Evolutionary conservation across 2,888 invertebrate species (phyloP), one percentile per base, ranked within the genome.

Genomic region (Troides oblongomaculatus): DNA sequence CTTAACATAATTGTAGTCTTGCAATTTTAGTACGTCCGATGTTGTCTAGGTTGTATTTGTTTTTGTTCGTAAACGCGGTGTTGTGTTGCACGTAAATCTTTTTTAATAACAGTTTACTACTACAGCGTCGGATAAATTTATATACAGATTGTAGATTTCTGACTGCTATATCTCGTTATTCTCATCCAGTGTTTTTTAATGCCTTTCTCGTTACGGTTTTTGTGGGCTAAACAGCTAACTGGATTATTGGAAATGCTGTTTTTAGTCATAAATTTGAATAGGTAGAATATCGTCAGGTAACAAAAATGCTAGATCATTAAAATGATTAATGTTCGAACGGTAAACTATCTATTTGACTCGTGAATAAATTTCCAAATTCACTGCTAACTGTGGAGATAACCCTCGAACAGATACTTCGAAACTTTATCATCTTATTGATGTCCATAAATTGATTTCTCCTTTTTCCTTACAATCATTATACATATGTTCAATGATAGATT

Each of bases 121-220:
- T 36, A 21, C 23, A 21, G 18, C 30, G 57, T 10, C 56, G 61
- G 46, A 21, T 57, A 58, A 43, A 69, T 65, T 65, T 17, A 58
- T 50, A 69, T 66, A 62, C 59, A 36, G 43, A 65, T 65, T 70
- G 66, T 66, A 62, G 59, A 66, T 70, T 66, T 36, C 14, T 56
- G 18, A 23, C 25, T 18, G 36, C 58, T 36, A 30, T 46, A 30
- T 66, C 62, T 30, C 12, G 25, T 58, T 66, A 14, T 69, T 62
- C 56, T 23, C 46, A 30, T 21, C 30, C 30, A 56, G 50, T 66
- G 62, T 66, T 66, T 62, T 21, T 57, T 61, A 62, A 57, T 0
- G 62, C 36, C n/a, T 21, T 7, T 65, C 39, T 53, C 50, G 59
- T 66, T 66, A 62, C 58, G 21, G 62, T 30, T 18, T 62, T 17